These are phyloP conservation scores for Manacus vitellinus DNA, from an alignment of 2,113 vertebrate genomes.

Conservation along the genomic window DNA sequence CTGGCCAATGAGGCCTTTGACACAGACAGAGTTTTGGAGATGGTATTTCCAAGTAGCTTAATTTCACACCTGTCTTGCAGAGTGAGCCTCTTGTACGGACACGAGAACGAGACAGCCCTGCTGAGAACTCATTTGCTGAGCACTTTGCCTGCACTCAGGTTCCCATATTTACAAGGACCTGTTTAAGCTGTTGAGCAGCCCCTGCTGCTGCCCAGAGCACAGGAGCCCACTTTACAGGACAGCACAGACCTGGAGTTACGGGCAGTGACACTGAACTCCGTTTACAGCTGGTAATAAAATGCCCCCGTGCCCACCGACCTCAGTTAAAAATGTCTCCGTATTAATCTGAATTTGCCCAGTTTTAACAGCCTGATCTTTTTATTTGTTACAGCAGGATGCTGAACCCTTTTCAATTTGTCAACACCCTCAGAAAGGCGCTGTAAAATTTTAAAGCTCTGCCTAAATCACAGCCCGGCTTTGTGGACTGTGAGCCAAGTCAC, in stretches of 20 bases:
- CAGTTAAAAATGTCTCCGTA: neutral
- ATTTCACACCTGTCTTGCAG: neutral
- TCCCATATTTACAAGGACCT: neutral
- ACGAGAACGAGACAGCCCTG: neutral
- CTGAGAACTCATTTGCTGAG: neutral
- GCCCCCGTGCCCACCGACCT: neutral
- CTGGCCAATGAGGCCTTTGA: neutral
- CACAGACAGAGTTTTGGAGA: neutral
- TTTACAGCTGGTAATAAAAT: neutral
- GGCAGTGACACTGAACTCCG: rapidly evolving
- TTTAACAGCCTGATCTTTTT: neutral
- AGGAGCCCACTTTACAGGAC: neutral
- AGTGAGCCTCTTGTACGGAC: neutral
- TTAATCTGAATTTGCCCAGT: neutral
- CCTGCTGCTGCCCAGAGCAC: neutral
- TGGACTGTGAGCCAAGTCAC: neutral
- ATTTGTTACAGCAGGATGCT: neutral
- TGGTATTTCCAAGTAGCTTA: neutral
- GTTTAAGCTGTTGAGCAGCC: neutral
- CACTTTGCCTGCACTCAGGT: neutral
- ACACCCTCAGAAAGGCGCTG: neutral
- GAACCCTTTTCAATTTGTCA: constrained; percentile 34
- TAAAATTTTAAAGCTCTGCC: constrained; percentile 45
- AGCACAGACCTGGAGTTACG: rapidly evolving
- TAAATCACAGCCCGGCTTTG: constrained; percentile 41